These are phyloP conservation scores for Amphiprion ocellaris DNA, from an alignment of 2,113 vertebrate species.

Conservation along the genomic window DNA sequence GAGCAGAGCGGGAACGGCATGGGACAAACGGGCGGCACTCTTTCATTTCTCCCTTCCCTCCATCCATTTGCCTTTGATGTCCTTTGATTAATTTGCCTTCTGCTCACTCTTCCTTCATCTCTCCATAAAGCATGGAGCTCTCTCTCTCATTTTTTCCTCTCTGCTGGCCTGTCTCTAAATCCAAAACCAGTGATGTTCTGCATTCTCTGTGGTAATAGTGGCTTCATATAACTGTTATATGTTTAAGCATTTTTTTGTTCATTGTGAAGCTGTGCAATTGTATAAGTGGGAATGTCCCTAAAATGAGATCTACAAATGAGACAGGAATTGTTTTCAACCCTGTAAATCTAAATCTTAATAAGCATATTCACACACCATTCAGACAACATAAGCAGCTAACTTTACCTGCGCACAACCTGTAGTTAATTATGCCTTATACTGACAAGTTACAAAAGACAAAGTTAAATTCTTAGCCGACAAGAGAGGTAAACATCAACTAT, in stretches of 20 bases:
- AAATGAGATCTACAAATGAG: no score
- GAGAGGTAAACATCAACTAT: no score
- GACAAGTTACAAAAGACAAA: no score
- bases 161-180: constrained; percentile 10
- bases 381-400: no score
- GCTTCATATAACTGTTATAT: not conserved
- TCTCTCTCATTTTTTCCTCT: constrained; percentile 17
- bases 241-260: not conserved
- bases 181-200: constrained; percentile 12
- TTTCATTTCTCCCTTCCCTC: constrained; percentile 73
- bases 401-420: no score
- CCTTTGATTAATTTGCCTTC: constrained; percentile 82
- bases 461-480: no score
- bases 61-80: constrained; percentile 79
- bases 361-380: no score
- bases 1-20: constrained; percentile 70
- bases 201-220: not conserved
- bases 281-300: no score
- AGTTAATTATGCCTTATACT: no score
- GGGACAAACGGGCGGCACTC: constrained; percentile 77
- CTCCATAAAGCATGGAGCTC: constrained; percentile 35
- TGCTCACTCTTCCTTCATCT: constrained; percentile 59
- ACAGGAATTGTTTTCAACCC: no score
- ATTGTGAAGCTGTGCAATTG: no score
- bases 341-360: no score